Evolutionary conservation across 2,888 invertebrate species (phyloP).

Genomic region (Tillus elongatus): DNA sequence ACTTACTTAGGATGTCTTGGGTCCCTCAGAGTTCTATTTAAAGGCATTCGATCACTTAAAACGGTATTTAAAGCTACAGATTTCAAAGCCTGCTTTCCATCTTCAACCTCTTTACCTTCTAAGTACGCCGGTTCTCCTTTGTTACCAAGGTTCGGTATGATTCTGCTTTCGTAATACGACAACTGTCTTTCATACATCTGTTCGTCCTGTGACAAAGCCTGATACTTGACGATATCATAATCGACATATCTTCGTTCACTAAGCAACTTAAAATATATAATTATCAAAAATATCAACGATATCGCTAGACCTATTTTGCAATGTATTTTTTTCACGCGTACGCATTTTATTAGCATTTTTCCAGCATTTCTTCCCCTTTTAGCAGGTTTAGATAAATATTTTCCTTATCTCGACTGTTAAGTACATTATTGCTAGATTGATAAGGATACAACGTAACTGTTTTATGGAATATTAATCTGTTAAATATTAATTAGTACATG

Average conservation of each 20-base stretch:
- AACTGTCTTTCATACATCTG: conserved; percentile 23
- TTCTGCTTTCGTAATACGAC: conserved; percentile 48
- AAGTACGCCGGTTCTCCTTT: conserved; percentile 60
- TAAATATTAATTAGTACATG: too few species aligned
- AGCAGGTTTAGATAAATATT: too few species aligned
- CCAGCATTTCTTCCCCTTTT: too few species aligned
- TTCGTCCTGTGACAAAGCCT: too few species aligned
- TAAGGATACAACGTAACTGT: too few species aligned
- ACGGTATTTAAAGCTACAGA: conserved; percentile 82
- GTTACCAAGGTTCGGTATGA: conserved; percentile 63
- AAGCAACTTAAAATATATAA: conserved; percentile 10
- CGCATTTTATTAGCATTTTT: conserved; percentile 28
- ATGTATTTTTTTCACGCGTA: conserved; percentile 26
- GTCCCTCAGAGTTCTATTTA: conserved; percentile 68
- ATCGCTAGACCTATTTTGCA: conserved; percentile 18
- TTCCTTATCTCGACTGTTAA: too few species aligned
- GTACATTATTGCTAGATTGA: too few species aligned
- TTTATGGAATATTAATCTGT: too few species aligned
- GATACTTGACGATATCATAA: conserved; percentile 16
- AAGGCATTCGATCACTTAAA: conserved; percentile 78
- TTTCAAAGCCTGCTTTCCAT: conserved; percentile 64
- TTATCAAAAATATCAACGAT: conserved; percentile 3
- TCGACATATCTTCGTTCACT: conserved; percentile 6
- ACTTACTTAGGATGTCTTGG: conserved; percentile 46
- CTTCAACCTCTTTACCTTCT: conserved; percentile 58